Conservation (phyloP, 2,888 invertebrate genomes). For the Diadegma fenestrale region DNA sequence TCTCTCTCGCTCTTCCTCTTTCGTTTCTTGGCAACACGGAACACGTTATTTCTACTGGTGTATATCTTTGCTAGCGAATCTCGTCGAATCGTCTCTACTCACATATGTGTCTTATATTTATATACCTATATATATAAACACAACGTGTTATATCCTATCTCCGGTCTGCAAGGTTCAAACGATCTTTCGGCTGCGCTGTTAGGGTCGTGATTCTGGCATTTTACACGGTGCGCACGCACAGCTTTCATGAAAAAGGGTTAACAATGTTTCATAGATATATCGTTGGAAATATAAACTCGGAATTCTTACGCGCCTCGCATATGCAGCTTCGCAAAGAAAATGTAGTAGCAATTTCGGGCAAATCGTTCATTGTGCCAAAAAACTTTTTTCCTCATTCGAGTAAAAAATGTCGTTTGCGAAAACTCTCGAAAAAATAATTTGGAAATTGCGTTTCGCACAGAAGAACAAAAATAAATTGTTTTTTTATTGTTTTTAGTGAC, state of each 20-base stretch:
- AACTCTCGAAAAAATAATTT: background rate
- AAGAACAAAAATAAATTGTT: background rate
- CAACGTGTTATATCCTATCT: constrained; percentile 59
- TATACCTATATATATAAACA: constrained; percentile 33
- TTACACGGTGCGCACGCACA: constrained; percentile 46
- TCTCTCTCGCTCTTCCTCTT: constrained; percentile 32
- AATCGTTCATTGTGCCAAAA: background rate
- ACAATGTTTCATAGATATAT: constrained; percentile 59
- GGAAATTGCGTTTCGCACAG: background rate
- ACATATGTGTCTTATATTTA: constrained; percentile 27
- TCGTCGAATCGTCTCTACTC: constrained; percentile 66
- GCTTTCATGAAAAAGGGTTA: constrained; percentile 25
- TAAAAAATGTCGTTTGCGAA: background rate
- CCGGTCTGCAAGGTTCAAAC: constrained; percentile 45
- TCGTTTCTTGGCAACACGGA: constrained; percentile 57
- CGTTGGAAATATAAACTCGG: constrained; percentile 41
- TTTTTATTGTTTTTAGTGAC: background rate
- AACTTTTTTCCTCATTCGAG: background rate
- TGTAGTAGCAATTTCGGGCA: background rate
- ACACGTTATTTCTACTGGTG: constrained; percentile 60
- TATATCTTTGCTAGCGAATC: constrained; percentile 68
- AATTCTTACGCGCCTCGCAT: constrained; percentile 51
- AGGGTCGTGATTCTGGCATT: constrained; percentile 59
- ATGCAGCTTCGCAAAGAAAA: background rate
- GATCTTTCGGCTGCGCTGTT: constrained; percentile 48